Evolutionary conservation across 1,140 invertebrate species (phyloP), one percentile per base, ranked within the genome.

Genomic region (Lepidurus couesii): DNA sequence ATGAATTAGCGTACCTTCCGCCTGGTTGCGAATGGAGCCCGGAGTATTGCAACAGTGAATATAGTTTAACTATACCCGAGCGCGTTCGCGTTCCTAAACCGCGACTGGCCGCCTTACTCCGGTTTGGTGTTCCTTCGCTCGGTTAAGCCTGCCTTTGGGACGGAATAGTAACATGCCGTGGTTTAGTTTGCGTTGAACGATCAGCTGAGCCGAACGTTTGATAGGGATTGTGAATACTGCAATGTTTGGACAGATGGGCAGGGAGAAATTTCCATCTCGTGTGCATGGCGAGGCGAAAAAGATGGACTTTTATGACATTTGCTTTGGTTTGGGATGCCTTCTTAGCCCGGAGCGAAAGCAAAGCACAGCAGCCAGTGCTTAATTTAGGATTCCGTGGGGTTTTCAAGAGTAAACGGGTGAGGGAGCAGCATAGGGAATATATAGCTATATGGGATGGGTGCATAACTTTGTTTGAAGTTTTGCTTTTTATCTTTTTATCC

Each of bases 381-480:
- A 9, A 21, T 65, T 65, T 65, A 16, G 13, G 9, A 65, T 65
- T 65, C 53, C 53, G 53, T 34, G 34, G 21, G n/a, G 53, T 65
- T 65, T 53, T 13, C 16, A 65, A 21, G 21, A 21, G 16, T 65
- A 65, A n/a, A 65, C 13, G 21, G 21, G n/a, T 65, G 53, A 65
- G 53, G 53, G 45, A 47, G 45, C 16, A 16, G 45, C 16, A 16
- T 11, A 47, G 16, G 45, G 10, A 47, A 16, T 9, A 21, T 1
- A 65, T n/a, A 65, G 53, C 53, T 65, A 7, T 65, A 21, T 9
- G 53, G n/a, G 53, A 13, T n/a, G 53, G 53, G 53, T 65, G 53
- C 53, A 65, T 65, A 65, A 65, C 53, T 65, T 65, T 65, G 53
- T 65, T 65, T 65, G 53, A 65, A 65, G 53, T 65, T 65, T 65